These are phyloP conservation scores for Laticauda colubrina DNA, from an alignment of 2,113 vertebrate genomes.

Conservation along the genomic window DNA sequence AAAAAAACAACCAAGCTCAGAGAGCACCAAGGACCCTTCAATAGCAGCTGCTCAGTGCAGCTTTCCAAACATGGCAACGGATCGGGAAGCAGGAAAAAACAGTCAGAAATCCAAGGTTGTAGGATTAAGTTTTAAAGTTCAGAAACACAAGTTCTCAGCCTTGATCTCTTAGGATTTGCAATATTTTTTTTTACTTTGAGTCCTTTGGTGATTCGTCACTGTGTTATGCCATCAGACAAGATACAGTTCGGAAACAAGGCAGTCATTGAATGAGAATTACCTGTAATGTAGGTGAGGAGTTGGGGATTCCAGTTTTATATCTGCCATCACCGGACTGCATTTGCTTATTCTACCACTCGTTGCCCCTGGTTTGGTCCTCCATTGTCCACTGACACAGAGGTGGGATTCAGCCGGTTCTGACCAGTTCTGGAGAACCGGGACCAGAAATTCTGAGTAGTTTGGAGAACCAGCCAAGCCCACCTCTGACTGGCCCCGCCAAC, in stretches of 20 bases:
- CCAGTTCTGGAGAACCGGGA: no score
- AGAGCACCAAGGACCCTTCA: background rate
- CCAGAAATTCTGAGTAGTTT: no score
- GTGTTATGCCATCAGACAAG: background rate
- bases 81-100: background rate
- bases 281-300: background rate
- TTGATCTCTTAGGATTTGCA: background rate
- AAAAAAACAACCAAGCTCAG: background rate
- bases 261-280: background rate
- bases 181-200: background rate
- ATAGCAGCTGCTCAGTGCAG: background rate
- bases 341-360: background rate
- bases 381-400: background rate
- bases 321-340: background rate
- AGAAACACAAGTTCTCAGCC: background rate
- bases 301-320: background rate
- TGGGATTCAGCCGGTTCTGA: no score
- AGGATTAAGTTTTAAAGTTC: background rate
- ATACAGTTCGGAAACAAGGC: background rate
- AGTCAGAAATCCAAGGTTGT: background rate
- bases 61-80: background rate
- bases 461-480: no score
- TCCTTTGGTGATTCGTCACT: background rate
- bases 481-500: no score
- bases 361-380: background rate